A percentile compares a stretch with the other conserved stretches of the same genome.
phyloP scores from a whole-genome alignment of 2,797 vertebrate species.

The Acomys russatus region DNA sequence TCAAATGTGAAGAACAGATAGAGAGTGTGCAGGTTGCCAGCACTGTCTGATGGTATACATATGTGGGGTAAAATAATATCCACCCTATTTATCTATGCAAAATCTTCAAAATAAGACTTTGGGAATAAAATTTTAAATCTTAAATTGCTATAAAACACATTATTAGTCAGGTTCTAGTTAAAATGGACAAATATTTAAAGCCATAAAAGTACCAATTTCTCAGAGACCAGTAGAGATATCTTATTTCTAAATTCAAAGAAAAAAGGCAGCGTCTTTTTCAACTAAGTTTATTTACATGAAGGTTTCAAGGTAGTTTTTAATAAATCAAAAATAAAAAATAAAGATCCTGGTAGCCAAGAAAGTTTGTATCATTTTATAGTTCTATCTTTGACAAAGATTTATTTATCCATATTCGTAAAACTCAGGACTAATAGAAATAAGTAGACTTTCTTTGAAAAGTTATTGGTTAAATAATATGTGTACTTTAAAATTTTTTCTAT shows the following conservation, averaged over 20 bases:
- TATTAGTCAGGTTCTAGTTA: not conserved
- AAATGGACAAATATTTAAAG: not conserved
- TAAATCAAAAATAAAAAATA: not conserved
- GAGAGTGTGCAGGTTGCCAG: accelerated
- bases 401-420: not conserved
- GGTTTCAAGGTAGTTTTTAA: not conserved
- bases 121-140: not conserved
- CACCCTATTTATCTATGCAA: not conserved
- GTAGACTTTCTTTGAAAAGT: not conserved
- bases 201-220: not conserved
- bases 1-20: not conserved
- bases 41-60: accelerated
- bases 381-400: not conserved
- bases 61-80: accelerated
- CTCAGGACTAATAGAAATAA: not conserved
- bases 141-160: not conserved
- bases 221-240: not conserved
- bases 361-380: not conserved
- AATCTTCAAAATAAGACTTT: not conserved
- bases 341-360: not conserved
- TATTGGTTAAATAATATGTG: not conserved
- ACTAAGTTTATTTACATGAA: not conserved
- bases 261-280: not conserved
- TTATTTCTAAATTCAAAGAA: not conserved
- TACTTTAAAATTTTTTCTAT: not conserved